phyloP scores from a whole-genome alignment of 2,797 vertebrate species.

The Leptodactylus fallax region DNA sequence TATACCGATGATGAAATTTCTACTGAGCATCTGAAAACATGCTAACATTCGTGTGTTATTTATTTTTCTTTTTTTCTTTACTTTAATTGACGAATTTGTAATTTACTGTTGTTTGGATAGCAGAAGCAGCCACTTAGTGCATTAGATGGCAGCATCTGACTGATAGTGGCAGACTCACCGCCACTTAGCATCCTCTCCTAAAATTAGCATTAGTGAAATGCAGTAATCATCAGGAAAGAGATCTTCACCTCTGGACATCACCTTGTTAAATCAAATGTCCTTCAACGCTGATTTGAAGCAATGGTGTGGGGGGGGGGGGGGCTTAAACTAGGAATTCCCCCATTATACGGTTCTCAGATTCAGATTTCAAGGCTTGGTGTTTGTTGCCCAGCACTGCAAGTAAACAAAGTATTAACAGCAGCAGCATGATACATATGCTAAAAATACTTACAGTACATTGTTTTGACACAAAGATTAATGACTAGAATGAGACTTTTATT shows the following conservation, averaged over 20 bases:
- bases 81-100: background rate
- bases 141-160: slow-evolving; percentile 25
- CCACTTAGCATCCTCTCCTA: background rate
- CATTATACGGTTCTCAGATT: background rate
- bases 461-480: too few relatives aligned
- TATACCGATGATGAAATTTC: too few relatives aligned
- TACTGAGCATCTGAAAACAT: background rate
- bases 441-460: too few relatives aligned
- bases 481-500: too few relatives aligned
- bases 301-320: background rate
- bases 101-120: background rate
- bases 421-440: background rate
- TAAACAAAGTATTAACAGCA: background rate
- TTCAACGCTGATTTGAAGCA: background rate
- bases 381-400: background rate
- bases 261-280: background rate
- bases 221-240: slow-evolving; percentile 5
- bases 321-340: background rate
- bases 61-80: background rate
- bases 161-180: background rate
- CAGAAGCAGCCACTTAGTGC: background rate
- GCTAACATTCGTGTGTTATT: too few relatives aligned
- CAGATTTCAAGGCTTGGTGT: background rate
- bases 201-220: slow-evolving; percentile 13
- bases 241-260: slow-evolving; percentile 1